phyloP scores from a whole-genome alignment of 2,888 invertebrate genomes.

The Dynastes grantii region DNA sequence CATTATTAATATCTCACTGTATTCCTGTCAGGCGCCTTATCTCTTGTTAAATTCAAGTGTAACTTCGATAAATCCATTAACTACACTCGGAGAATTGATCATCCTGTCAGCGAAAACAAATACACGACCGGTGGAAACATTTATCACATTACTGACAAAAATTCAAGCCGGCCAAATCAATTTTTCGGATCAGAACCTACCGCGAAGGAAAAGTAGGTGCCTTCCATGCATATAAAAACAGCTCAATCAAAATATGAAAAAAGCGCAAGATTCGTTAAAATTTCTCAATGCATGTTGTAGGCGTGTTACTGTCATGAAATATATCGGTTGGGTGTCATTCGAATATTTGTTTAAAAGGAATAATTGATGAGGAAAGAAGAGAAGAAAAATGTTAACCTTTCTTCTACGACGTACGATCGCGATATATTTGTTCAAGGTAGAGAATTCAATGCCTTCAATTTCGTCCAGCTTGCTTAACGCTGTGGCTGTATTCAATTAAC shows the following conservation, averaged over 20 bases:
- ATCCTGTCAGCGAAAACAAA: constrained; percentile 12
- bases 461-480: too few species aligned
- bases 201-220: neutral
- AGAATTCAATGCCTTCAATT: too few species aligned
- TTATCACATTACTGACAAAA: constrained; percentile 7
- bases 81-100: neutral
- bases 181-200: neutral
- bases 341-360: too few species aligned
- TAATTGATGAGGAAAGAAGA: too few species aligned
- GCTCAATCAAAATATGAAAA: neutral
- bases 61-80: neutral
- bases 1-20: too few species aligned
- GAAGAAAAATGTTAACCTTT: too few species aligned
- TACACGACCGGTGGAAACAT: neutral
- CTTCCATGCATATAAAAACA: neutral
- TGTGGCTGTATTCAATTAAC: too few species aligned
- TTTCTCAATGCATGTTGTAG: neutral
- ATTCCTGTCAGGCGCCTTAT: neutral
- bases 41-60: neutral
- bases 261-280: neutral
- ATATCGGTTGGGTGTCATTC: too few species aligned
- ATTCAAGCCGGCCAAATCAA: neutral
- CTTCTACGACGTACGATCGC: too few species aligned
- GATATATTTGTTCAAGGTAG: too few species aligned
- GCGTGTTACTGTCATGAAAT: neutral